phyloP scores from a whole-genome alignment of 2,888 invertebrate species.

The Lacanobia oleracea region DNA sequence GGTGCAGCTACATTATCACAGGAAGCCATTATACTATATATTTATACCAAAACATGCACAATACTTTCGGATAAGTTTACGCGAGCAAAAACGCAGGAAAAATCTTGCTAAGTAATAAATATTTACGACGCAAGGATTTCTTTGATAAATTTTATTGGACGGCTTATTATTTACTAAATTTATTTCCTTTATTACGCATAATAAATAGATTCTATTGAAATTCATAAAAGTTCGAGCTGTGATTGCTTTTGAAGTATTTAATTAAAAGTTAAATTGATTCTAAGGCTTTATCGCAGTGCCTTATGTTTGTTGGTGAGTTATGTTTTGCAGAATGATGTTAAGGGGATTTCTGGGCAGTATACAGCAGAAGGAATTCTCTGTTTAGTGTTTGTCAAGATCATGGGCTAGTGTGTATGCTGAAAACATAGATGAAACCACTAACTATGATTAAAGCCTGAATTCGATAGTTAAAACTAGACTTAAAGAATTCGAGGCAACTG shows the following conservation, averaged over 20 bases:
- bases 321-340: not conserved
- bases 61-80: not conserved
- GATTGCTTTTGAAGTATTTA: conserved; percentile 13
- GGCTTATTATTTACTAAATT: conserved; percentile 11
- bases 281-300: not conserved
- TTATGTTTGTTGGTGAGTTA: not conserved
- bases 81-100: not conserved
- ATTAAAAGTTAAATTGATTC: conserved; percentile 33
- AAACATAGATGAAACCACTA: too few species aligned
- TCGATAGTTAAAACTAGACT: too few species aligned
- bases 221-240: conserved; percentile 21
- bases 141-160: not conserved
- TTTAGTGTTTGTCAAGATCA: not conserved
- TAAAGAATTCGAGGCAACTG: too few species aligned
- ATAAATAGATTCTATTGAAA: conserved; percentile 4
- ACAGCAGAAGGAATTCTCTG: not conserved
- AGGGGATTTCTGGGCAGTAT: not conserved
- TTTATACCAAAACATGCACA: not conserved
- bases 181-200: conserved; percentile 21
- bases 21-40: too few species aligned
- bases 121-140: conserved; percentile 31
- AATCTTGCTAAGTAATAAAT: conserved; percentile 28
- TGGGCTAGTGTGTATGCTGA: too few species aligned
- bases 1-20: too few species aligned
- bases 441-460: too few species aligned